Base-by-base conservation (phyloP, 92 coral and sea anemone species). In the Epizoanthus rinbou region DNA sequence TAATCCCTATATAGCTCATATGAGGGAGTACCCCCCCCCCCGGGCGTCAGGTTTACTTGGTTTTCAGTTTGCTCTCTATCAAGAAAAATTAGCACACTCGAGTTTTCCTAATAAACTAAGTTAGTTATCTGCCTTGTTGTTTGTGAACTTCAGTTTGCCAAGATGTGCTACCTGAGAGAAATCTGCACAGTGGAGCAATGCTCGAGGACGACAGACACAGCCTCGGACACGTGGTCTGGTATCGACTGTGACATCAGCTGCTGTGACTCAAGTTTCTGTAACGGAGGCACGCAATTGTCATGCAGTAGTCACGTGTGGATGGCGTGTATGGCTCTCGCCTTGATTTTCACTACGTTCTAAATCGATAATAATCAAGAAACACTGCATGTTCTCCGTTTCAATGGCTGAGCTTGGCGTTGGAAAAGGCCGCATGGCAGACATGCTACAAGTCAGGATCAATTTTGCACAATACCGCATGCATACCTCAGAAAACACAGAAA, bases 231-330 rank as follows among this genome's bases (percentile, higher is more conserved):
- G 45, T 33, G 47, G 73, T 13, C 47, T 17, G 73, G 73, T 8
- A 67, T 67, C 47, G 73, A 67, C 22, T 67, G 73, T 67, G 22
- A 67, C n/a, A 33, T 67, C 73, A 14, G 73, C 8, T 67, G 73
- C 39, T 67, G 73, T 67, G 73, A 67, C 43, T 10, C 50, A 14
- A 41, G 39, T 67, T 67, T 33, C 6, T 67, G 72, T 67, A 67
- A 67, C 45, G n/a, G 21, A 67, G 16, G 73, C 28, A 28, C 47
- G 50, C 73, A 24, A 33, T 3, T 41, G 5, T 28, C 47, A 28
- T 13, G 43, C 22, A 67, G 73, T 15, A 25, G 45, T 67, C 73
- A 15, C 45, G 15, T 67, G 15, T 25, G 15, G 73, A 67, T 67
- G 73, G 45, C 73, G 35, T 33, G 73, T 14, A 19, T 33, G 18